Evolutionary conservation across 2,888 invertebrate species (phyloP).

Genomic region (Drosophila mimica): DNA sequence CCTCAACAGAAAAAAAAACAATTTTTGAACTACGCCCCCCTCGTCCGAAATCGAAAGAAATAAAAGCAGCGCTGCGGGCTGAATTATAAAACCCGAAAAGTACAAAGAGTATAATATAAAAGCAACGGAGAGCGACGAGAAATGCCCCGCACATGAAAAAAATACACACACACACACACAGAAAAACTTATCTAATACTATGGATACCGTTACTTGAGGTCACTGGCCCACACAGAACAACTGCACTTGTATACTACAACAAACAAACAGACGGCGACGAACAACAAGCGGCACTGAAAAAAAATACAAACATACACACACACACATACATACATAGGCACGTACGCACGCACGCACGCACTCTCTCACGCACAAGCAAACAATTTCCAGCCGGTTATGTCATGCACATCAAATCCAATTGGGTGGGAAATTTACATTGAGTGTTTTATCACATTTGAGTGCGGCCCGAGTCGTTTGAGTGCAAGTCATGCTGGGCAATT

Average conservation of each 20-base stretch:
- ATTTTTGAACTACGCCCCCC: slow-evolving; percentile 29
- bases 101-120: slow-evolving; percentile 23
- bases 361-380: slow-evolving; percentile 25
- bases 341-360: slow-evolving; percentile 18
- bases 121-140: slow-evolving; percentile 22
- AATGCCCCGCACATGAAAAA: slow-evolving; percentile 42
- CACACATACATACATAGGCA: not conserved
- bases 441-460: slow-evolving; percentile 60
- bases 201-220: slow-evolving; percentile 80
- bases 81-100: slow-evolving; percentile 22
- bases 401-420: slow-evolving; percentile 59
- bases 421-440: slow-evolving; percentile 54
- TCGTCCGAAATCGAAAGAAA: slow-evolving; percentile 16
- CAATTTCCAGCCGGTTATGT: slow-evolving; percentile 63
- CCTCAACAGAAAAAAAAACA: slow-evolving; percentile 14
- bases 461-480: slow-evolving; percentile 34
- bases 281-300: slow-evolving; percentile 5
- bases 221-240: slow-evolving; percentile 72
- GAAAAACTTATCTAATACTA: slow-evolving; percentile 76
- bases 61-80: slow-evolving; percentile 36
- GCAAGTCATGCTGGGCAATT: slow-evolving; percentile 13
- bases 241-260: slow-evolving; percentile 61
- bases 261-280: slow-evolving; percentile 31
- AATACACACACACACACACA: not conserved
- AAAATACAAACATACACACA: not conserved